Conservation (phyloP, 2,888 invertebrate species). For the Eudemis profundana region DNA sequence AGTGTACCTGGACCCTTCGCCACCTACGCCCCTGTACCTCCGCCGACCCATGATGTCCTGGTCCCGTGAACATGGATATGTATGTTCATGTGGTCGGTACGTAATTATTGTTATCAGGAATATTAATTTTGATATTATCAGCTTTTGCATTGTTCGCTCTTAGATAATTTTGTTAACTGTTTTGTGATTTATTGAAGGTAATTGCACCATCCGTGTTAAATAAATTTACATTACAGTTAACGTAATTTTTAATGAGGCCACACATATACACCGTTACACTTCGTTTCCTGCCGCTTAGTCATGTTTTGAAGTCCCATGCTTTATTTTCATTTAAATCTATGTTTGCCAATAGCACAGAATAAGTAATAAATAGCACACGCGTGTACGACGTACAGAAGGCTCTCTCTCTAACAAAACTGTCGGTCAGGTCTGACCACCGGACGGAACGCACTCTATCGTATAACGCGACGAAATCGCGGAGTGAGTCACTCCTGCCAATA, state of each 20-base stretch:
- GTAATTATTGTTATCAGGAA: conserved; percentile 42
- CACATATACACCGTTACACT: neutral
- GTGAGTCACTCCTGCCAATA: no score
- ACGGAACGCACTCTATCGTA: no score
- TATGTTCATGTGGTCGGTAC: conserved; percentile 27
- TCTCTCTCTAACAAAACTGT: no score
- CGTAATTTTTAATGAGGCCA: neutral
- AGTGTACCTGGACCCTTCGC: conserved; percentile 14
- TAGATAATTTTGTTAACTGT: conserved; percentile 39
- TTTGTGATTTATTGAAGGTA: conserved; percentile 41
- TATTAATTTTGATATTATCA: conserved; percentile 39
- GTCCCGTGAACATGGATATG: conserved; percentile 18
- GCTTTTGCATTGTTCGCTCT: conserved; percentile 39
- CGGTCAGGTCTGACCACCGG: no score
- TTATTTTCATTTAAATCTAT: neutral
- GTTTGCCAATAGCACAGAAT: no score
- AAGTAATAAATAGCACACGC: no score
- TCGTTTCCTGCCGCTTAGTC: conserved; percentile 4
- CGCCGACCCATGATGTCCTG: conserved; percentile 16
- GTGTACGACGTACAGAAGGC: no score
- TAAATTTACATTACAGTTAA: conserved; percentile 14
- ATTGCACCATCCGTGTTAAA: conserved; percentile 20
- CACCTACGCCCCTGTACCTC: conserved; percentile 4
- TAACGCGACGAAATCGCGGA: no score
- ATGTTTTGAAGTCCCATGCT: neutral